These are phyloP conservation scores for Austrolebias charrua DNA, from an alignment of 2,797 vertebrate genomes.

Conservation along the genomic window DNA sequence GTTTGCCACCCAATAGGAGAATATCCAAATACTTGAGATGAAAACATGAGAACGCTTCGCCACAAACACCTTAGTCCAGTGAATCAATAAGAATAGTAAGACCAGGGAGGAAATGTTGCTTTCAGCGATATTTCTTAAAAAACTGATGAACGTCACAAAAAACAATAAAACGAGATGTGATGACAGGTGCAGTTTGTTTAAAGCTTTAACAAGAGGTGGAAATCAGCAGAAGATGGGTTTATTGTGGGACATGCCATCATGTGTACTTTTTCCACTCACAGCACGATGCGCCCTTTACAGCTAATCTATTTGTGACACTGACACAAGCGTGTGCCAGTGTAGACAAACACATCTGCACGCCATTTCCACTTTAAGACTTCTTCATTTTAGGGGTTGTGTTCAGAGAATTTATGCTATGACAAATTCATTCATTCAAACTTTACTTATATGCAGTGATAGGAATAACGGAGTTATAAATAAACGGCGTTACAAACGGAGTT, in stretches of 20 bases:
- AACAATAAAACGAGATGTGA: slow-evolving; percentile 13
- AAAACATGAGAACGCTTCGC: slow-evolving; percentile 42
- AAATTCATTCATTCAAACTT: too few species aligned
- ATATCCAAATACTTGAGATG: slow-evolving; percentile 2
- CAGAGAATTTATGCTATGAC: slow-evolving; percentile 78
- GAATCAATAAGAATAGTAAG: slow-evolving; percentile 53
- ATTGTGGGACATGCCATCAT: slow-evolving; percentile 45
- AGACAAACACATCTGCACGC: slow-evolving; percentile 42
- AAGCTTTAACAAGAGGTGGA: slow-evolving; percentile 55
- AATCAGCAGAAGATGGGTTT: slow-evolving; percentile 42
- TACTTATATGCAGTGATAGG: too few species aligned
- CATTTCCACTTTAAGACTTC: slow-evolving; percentile 48
- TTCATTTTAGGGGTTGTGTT: slow-evolving; percentile 67
- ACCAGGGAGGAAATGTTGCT: slow-evolving; percentile 38
- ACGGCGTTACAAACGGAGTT: too few species aligned
- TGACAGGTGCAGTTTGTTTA: slow-evolving; percentile 38
- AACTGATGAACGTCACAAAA: slow-evolving; percentile 34
- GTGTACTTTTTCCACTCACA: slow-evolving; percentile 26
- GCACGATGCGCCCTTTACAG: slow-evolving; percentile 37
- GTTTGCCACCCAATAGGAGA: background rate
- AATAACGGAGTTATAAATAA: too few species aligned
- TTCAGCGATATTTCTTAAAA: slow-evolving; percentile 42
- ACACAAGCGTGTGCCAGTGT: slow-evolving; percentile 28
- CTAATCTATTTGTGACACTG: slow-evolving; percentile 51
- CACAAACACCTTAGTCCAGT: slow-evolving; percentile 24